Evolutionary conservation across 2,797 vertebrate genomes (phyloP), one percentile per base, ranked within the genome.

Genomic region (Allobates femoralis): DNA sequence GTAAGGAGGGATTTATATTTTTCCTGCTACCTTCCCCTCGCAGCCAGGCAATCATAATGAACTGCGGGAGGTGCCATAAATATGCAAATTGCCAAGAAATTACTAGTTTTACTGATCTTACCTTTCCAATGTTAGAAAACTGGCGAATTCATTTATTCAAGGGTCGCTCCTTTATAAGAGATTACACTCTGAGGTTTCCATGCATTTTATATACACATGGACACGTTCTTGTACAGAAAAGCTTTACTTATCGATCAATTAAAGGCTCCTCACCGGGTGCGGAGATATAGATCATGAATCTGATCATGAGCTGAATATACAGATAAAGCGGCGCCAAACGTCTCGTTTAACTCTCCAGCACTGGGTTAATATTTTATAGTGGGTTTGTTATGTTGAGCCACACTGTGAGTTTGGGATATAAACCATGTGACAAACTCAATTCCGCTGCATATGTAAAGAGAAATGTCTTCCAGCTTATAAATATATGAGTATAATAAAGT

Each of bases 11-110:
- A 87, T 93, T 89, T 89, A 73, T 91, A 91, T 94, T 93, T 94
- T 85, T 79, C 89, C 92, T 91, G 92, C 92, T 93, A 92, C 94
- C 94, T 94, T 94, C 93, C 37, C 89, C 93, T 91, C 94, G 92
- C 93, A 91, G 93, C 90, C 90, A 94, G 93, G 94, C 94, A 94
- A 94, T 95, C 94, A 94, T 89, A 88, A 90, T 89, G 92, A 94
- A 88, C 94, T 90, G 93, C 94, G 90, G 95, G 94, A 95, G 94
- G 94, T 91, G 91, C 93, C 90, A 95, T 95, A 93, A 95, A 94
- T 94, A 95, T 95, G 94, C 92, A 94, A 93, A 95, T 95, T 89
- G 89, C 92, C 53, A 81, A 91, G 93, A 93, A 93, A 94, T 92
- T 93, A 92, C 94, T 93, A 93, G 93, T 94, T 93, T 93, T 93